Evolutionary conservation across 2,888 invertebrate species (phyloP).

Genomic region (Alentia gelatinosa): DNA sequence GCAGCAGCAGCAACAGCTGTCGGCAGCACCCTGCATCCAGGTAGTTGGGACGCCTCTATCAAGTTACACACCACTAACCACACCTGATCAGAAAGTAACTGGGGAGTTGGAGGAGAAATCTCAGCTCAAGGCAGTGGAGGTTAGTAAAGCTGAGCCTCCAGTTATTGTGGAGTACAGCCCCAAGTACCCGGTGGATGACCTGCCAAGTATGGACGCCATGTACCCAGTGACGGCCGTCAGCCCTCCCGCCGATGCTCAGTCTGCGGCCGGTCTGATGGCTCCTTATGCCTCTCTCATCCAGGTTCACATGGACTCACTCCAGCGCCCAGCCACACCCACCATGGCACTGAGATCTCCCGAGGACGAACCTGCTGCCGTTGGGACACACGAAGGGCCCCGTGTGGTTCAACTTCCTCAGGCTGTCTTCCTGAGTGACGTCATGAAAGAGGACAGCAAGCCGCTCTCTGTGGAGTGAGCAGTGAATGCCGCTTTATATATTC

Average conservation of each 20-base stretch:
- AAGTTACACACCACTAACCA: not conserved
- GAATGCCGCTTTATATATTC: too few species aligned
- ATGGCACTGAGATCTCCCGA: not conserved
- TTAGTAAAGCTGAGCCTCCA: not conserved
- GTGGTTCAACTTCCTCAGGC: too few species aligned
- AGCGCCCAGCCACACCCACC: not conserved
- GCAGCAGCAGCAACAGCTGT: not conserved
- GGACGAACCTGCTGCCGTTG: too few species aligned
- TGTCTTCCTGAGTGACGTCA: too few species aligned
- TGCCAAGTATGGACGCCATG: not conserved
- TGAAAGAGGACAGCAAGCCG: too few species aligned
- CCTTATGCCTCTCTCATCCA: conserved; percentile 18
- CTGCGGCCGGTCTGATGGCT: not conserved
- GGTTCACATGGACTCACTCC: not conserved
- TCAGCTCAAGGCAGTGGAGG: not conserved
- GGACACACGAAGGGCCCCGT: too few species aligned
- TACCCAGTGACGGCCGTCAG: not conserved
- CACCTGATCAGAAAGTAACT: not conserved
- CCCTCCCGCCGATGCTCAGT: not conserved
- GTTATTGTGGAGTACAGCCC: not conserved
- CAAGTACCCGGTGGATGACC: not conserved
- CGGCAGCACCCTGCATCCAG: not conserved
- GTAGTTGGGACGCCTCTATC: not conserved
- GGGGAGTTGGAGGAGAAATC: not conserved
- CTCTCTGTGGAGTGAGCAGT: too few species aligned